These are phyloP conservation scores for Nymphalis c-album DNA, from an alignment of 2,888 invertebrate genomes.

Conservation along the genomic window DNA sequence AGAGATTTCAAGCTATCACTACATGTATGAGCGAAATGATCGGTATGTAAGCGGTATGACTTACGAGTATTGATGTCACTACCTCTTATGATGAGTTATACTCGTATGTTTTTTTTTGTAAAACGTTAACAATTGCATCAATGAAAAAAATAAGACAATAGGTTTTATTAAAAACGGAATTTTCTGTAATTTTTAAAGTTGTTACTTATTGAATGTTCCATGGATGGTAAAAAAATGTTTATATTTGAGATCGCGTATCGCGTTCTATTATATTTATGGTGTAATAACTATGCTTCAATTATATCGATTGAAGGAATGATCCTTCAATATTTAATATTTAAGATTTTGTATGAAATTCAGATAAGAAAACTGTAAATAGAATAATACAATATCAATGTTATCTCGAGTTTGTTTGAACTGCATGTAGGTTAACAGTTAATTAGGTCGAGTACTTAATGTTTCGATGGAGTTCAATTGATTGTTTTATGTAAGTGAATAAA, in stretches of 20 bases:
- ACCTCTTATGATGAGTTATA: too few species aligned
- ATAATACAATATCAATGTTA: conserved; percentile 65
- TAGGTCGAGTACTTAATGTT: conserved; percentile 62
- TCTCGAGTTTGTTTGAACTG: conserved; percentile 58
- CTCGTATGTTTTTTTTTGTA: too few species aligned
- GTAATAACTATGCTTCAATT: neutral
- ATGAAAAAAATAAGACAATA: too few species aligned
- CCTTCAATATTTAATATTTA: neutral
- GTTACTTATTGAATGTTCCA: too few species aligned
- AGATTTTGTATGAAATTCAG: conserved; percentile 32
- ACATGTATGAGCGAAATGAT: conserved; percentile 7
- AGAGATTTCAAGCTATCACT: conserved; percentile 19
- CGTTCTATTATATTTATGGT: too few species aligned
- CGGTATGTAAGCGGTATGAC: conserved; percentile 11
- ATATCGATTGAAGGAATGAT: neutral
- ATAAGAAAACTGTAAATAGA: conserved; percentile 55
- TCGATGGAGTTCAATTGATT: conserved; percentile 56
- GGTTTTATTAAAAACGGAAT: too few species aligned
- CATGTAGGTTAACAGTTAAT: conserved; percentile 71
- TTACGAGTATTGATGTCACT: conserved; percentile 9
- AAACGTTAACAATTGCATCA: too few species aligned
- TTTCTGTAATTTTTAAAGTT: too few species aligned
- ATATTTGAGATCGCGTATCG: too few species aligned
- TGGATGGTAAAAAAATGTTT: too few species aligned
- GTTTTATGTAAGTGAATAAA: conserved; percentile 33